These are phyloP conservation scores for Drosophila athabasca DNA, from an alignment of 1,140 invertebrate species.

Conservation along the genomic window DNA sequence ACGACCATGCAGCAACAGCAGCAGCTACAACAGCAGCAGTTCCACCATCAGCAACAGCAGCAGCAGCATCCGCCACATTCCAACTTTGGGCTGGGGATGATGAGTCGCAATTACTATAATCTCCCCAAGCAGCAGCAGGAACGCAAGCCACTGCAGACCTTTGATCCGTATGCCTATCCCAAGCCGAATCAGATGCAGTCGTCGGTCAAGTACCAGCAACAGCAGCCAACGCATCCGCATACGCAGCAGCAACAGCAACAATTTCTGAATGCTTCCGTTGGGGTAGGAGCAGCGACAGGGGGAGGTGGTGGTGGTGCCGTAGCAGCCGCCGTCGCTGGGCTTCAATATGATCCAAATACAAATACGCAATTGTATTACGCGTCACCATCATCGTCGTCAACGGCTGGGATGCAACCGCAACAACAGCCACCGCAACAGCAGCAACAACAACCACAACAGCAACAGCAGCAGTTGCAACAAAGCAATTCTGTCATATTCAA, in stretches of 20 bases:
- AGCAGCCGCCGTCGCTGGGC: constrained; percentile 39
- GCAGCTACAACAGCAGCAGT: constrained; percentile 18
- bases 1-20: constrained; percentile 50
- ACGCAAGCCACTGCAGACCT: constrained; percentile 76
- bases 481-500: constrained; percentile 70
- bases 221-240: constrained; percentile 32
- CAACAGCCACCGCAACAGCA: constrained; percentile 42
- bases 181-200: constrained; percentile 66
- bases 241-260: constrained; percentile 48
- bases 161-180: constrained; percentile 79
- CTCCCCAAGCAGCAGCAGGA: constrained; percentile 65
- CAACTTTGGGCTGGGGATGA: constrained; percentile 63
- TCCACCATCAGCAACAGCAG: constrained; percentile 19
- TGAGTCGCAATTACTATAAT: constrained; percentile 73
- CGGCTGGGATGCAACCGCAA: constrained; percentile 53
- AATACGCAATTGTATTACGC: constrained; percentile 77
- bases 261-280: constrained; percentile 60
- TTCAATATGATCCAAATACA: constrained; percentile 72
- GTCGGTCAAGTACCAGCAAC: constrained; percentile 55
- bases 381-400: constrained; percentile 41
- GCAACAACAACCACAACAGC: constrained; percentile 22
- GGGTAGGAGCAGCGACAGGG: constrained; percentile 4
- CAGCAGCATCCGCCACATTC: constrained; percentile 45
- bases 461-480: constrained; percentile 51
- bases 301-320: constrained; percentile 15